Evolutionary conservation across 2,888 invertebrate genomes (phyloP), one percentile per base, ranked within the genome.

Genomic region (Magallana nippona): DNA sequence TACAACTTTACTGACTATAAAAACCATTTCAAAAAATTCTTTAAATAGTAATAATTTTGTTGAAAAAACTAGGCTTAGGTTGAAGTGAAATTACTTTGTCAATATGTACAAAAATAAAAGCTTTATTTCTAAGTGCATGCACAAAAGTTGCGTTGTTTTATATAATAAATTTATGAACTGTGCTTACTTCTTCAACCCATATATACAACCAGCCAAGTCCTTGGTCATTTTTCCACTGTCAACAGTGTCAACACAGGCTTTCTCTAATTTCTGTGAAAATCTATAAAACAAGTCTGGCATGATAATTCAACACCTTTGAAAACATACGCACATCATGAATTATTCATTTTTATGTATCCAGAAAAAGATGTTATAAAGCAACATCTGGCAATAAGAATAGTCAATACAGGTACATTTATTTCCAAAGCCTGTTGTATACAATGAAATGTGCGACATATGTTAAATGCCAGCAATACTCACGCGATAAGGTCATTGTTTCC

Each of bases 151-250:
- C 8, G n/a, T 60, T 77, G 77, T 19, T 19, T 5, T 17, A 2
- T 77, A 19, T 77, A 0, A 77, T 22, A 27, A 15, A 27, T 77
- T 19, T 77, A 15, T 77, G 19, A 77, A 77, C 8, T 78, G n/a
- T 17, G 90, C 93, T 93, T 89, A 95, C 95, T 97, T 96, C 85
- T 96, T 95, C 89, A 97, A 91, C 44, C 98, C 98, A 93, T 98
- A 96, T 93, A 98, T 97, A 93, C 97, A 97, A 86, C 96, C 97
- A 22, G 97, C 97, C 91, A 98, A 95, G 95, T 98, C 98, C 95
- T 98, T 98, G 19, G 98, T 98, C 96, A 97, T 96, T 93, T 97
- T 96, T 63, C 98, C 98, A 86, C 96, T 95, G 93, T 98, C 96
- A 11, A 98, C 96, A 88, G 96, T 96, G 91, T 97, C 97, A 1